Base-by-base conservation (phyloP, 2,797 vertebrate genomes). In the Gymnothorax reevesii region DNA sequence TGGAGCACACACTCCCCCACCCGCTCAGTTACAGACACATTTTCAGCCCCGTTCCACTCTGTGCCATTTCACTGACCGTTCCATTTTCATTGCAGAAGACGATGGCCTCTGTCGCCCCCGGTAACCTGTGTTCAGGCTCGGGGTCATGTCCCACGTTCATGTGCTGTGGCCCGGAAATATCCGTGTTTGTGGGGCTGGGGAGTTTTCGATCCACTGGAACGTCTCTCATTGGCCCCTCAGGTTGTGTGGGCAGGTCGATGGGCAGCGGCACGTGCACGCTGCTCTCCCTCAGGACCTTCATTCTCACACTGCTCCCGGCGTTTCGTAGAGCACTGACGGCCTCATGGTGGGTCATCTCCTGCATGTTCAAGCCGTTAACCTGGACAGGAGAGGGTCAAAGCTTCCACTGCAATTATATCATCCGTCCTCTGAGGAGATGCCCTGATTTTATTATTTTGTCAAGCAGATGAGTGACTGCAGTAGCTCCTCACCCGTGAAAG, bases 311-410 rank as follows among this genome's bases (percentile, higher is more conserved):
- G 89, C 91, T 94, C 84, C 95, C 95, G 2, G 95, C 95, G 84
- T 93, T 96, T 89, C 94, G 94, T 79, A 96, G 93, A 82, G 94
- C 91, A 0, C 89, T 89, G 87, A 96, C 95, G 0, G 96, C 96
- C 69, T 95, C 92, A 0, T 95, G 94, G 91, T 96, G 95, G 86
- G 93, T 94, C 27, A 89, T 94, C 13, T 92, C 90, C 85, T 93
- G 94, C 94, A 96, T 92, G 88, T 89, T 89, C 84, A 94, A 88
- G 27, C 95, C 94, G 7, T 96, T 95, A 86, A 96, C 96, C 96
- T 96, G 88, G 52, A 91, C 62, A 87, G 71, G 33, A 49, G 12
- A 4, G 5, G 87, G 87, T 87, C 79, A 73, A 49, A 49, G 73
- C 15, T 77, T 17, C 49, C 73, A 77, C 20, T 6, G 42, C 42